Evolutionary conservation across 2,113 vertebrate genomes (phyloP), one percentile per base, ranked within the genome.

Genomic region (Panthera leo): DNA sequence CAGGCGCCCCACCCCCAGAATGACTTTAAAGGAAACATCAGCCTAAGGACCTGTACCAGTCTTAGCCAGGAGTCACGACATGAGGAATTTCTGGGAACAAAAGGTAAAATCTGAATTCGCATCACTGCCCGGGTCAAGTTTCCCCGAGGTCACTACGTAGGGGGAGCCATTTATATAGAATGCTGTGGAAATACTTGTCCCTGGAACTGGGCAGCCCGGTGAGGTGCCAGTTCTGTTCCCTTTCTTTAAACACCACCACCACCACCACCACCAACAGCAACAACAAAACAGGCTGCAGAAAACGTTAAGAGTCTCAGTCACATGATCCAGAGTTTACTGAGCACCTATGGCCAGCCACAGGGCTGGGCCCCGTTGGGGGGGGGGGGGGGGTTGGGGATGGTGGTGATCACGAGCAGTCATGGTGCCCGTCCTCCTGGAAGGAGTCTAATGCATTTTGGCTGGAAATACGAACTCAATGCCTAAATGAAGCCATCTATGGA

Each of bases 181-280:
- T 3, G 2, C 27, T 2, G 19, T 6, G 5, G 34, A 82, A 39
- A 45, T 13, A 29, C 14, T 3, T 1, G 18, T 2, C 1, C 25
- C n/a, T 13, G 27, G 36, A 10, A 45, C 2, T 25, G 5, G 16
- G 51, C 23, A 45, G 73, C 31, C 25, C 42, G 0, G 1, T 0
- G 45, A 34, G 11, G 29, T 12, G 5, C 55, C 25, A 1, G 0
- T 67, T 36, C 45, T n/a, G 7, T n/a, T 18, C 34, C n/a, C 70
- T 65, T 29, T 34, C 67, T 55, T 91, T 36, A 53, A 75, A n/a
- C 68, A 71, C 7, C 63, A 65, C 31, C 65, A 67, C 15, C 29
- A 36, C 4, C 34, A 70, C 2, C 63, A 65, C 15, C 65, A 67
- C 31, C 29, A 21, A 10, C 34, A 68, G 7, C 31, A 29, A 65